Evolutionary conservation across 2,888 invertebrate genomes (phyloP), one percentile per base, ranked within the genome.

Genomic region (Synergus japonicus): DNA sequence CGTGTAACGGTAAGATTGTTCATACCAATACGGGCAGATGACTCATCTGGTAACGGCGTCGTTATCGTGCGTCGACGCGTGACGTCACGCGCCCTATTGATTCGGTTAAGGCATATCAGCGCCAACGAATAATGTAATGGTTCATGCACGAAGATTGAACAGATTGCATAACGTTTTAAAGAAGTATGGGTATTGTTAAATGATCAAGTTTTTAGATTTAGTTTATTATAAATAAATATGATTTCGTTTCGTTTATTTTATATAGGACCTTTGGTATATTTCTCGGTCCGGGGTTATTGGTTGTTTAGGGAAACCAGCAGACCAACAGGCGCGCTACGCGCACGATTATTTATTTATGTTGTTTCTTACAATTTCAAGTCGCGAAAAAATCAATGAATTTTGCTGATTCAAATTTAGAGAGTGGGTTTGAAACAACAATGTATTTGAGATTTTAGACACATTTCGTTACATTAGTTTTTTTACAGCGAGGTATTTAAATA

Each of bases 21-120:
- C 12, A 73, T 73, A 22, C 22, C 22, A 22, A 22, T 22, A 54
- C 73, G 73, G 73, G 73, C 37, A 58, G 54, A 58, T 73, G 54
- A 73, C 37, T 58, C 73, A 73, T 37, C 41, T 73, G 73, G 49
- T 73, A 54, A 73, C 49, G 54, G 73, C 73, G 54, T 73, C 73
- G 73, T 73, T 73, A 73, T 73, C 73, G 41, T 58, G 73, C 64
- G 37, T 29, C 76, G 46, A 78, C 66, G 66, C 54, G 78, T 89
- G 86, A 87, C 87, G 87, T 90, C 89, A 86, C 82, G 76, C 81
- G 80, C 73, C 79, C 82, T 89, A 89, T 88, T 86, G 89, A 89
- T 89, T 86, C 81, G 82, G 49, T 22, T 29, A 76, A 79, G 73
- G 54, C 29, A 54, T 67, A 54, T 67, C 58, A 54, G 54, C 73